A percentile compares a stretch with the other conserved stretches of the same genome.
These are phyloP conservation scores for Drosophila silvestris DNA, from an alignment of 2,888 invertebrate genomes.

Conservation along the genomic window DNA sequence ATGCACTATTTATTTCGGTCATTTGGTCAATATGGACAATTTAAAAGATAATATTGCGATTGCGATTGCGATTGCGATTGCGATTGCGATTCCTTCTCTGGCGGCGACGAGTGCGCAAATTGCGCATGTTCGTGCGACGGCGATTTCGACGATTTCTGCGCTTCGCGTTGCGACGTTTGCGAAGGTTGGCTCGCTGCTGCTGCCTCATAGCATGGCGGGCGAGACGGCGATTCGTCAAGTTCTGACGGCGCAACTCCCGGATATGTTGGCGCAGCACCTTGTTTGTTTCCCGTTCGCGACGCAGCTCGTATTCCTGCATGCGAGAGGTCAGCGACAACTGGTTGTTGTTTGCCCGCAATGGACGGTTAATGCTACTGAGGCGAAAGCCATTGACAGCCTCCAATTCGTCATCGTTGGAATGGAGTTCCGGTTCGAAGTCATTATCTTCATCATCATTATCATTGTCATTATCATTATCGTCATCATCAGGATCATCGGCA, in stretches of 20 bases:
- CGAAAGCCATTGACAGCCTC: neutral
- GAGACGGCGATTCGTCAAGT: neutral
- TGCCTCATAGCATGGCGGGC: neutral
- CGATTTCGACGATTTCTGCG: conserved; percentile 12
- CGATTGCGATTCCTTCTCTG: conserved; percentile 16
- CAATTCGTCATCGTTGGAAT: conserved; percentile 18
- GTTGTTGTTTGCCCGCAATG: neutral
- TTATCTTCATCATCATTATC: conserved; percentile 26
- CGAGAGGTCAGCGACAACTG: conserved; percentile 8
- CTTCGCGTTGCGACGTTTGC: conserved; percentile 27
- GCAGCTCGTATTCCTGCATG: conserved; percentile 49
- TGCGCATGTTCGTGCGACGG: conserved; percentile 23
- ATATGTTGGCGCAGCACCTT: conserved; percentile 48
- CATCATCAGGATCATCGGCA: conserved; percentile 7
- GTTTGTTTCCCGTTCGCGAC: conserved; percentile 55
- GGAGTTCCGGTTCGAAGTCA: neutral
- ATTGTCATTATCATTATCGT: conserved; percentile 26
- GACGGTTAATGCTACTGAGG: conserved; percentile 17
- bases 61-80: conserved; percentile 16
- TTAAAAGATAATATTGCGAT: neutral
- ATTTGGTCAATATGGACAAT: neutral
- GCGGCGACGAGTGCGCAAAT: conserved; percentile 11
- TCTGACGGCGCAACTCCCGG: neutral
- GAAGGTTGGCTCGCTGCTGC: neutral
- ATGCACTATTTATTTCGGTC: neutral